A percentile compares a stretch with the other conserved stretches of the same genome.
phyloP scores from a whole-genome alignment of 1,140 invertebrate genomes.

The Monomorium pharaonis region DNA sequence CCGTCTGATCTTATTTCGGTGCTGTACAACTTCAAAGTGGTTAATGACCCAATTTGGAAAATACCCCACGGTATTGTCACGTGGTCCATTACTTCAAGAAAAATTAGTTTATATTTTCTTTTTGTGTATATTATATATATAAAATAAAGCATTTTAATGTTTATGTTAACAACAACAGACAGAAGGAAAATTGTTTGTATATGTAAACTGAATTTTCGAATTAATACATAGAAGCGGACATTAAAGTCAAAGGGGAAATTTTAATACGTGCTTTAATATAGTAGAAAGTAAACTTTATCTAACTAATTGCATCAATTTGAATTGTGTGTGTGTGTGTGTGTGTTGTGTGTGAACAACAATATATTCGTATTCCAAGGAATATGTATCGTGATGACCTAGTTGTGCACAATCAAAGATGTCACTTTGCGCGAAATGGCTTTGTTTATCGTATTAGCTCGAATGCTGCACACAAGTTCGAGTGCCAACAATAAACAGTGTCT shows the following conservation, averaged over 20 bases:
- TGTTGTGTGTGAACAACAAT: neutral
- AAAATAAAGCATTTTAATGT: neutral
- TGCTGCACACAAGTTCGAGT: neutral
- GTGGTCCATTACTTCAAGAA: conserved; percentile 20
- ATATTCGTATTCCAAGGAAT: neutral
- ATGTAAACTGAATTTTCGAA: neutral
- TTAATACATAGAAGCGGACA: neutral
- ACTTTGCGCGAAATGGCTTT: conserved; percentile 3
- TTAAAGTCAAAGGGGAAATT: neutral
- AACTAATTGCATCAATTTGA: neutral
- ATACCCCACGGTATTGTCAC: conserved; percentile 20
- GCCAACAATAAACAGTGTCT: neutral
- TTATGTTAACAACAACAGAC: neutral
- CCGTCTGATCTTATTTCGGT: conserved; percentile 43
- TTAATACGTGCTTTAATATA: neutral
- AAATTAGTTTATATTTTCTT: conserved; percentile 19
- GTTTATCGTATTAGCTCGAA: conserved; percentile 10
- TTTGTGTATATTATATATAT: neutral
- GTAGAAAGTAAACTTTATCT: conserved; percentile 14
- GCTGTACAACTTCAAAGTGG: conserved; percentile 47
- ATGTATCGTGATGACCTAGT: conserved; percentile 1
- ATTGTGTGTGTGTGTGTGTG: neutral
- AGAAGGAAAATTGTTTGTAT: neutral
- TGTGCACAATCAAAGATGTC: conserved; percentile 18
- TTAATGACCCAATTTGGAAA: conserved; percentile 56